Conservation (phyloP, 2,888 invertebrate species). For the Troides aeacus region DNA sequence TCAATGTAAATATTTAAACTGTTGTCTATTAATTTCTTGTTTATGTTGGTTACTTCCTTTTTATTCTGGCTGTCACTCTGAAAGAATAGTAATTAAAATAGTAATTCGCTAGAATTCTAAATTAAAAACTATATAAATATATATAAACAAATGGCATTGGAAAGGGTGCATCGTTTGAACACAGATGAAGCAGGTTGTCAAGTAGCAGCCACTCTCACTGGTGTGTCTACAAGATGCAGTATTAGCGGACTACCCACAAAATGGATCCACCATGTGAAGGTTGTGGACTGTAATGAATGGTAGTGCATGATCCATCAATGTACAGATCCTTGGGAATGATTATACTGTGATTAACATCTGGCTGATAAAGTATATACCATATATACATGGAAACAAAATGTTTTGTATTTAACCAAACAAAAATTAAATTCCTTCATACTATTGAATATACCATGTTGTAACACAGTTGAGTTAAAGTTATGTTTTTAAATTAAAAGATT, state of each 20-base stretch:
- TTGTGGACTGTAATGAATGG: too few species aligned
- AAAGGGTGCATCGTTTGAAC: too few species aligned
- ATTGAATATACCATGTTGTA: not conserved
- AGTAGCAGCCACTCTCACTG: too few species aligned
- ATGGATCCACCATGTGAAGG: too few species aligned
- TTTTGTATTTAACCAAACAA: not conserved
- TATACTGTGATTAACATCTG: too few species aligned
- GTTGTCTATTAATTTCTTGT: constrained; percentile 60
- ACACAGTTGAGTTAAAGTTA: not conserved
- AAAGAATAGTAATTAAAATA: constrained; percentile 37
- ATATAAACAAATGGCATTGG: too few species aligned
- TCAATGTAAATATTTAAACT: constrained; percentile 67
- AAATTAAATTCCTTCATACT: not conserved
- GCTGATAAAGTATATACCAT: not conserved
- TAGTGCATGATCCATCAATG: too few species aligned
- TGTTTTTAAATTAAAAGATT: not conserved
- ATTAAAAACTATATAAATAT: too few species aligned
- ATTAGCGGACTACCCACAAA: too few species aligned
- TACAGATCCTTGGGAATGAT: too few species aligned
- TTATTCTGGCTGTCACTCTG: constrained; percentile 55
- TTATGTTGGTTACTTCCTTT: constrained; percentile 53
- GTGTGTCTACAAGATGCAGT: too few species aligned
- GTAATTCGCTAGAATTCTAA: not conserved
- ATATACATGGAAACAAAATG: not conserved
- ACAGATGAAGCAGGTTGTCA: too few species aligned